Conservation (phyloP, 2,888 invertebrate species). For the Leptopilina drosophilae region DNA sequence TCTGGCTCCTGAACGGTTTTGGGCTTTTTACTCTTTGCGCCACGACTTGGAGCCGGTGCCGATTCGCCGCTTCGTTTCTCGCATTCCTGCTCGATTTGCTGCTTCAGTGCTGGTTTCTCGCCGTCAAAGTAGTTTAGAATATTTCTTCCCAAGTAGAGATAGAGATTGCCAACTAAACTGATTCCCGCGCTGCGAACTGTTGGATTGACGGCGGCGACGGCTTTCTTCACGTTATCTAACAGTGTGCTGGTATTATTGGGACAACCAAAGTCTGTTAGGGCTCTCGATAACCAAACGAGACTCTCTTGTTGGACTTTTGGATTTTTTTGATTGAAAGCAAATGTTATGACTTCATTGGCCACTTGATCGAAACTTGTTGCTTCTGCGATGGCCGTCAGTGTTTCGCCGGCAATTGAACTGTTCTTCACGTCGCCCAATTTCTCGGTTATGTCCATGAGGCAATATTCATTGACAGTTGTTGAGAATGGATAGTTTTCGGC, state of each 20-base stretch:
- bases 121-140: conserved; percentile 89
- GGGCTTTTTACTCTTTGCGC: conserved; percentile 62
- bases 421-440: conserved; percentile 92
- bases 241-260: conserved; percentile 76
- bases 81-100: conserved; percentile 91
- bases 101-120: conserved; percentile 90
- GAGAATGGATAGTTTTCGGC: conserved; percentile 87
- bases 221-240: conserved; percentile 89
- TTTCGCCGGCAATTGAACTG: conserved; percentile 83
- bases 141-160: conserved; percentile 88
- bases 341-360: conserved; percentile 84
- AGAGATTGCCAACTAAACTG: conserved; percentile 85
- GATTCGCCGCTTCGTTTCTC: conserved; percentile 83
- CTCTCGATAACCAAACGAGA: conserved; percentile 87
- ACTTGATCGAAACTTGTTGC: conserved; percentile 87
- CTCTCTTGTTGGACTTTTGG: conserved; percentile 94
- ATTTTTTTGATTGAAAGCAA: conserved; percentile 91
- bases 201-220: conserved; percentile 90
- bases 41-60: conserved; percentile 66
- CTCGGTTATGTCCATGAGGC: conserved; percentile 88
- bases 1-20: conserved; percentile 75
- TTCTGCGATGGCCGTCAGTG: conserved; percentile 87
- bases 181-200: conserved; percentile 89
- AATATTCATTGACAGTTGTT: conserved; percentile 85
- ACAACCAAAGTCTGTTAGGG: conserved; percentile 92